Percentiles rank a stretch among this genome's conserved stretches.
phyloP scores from a whole-genome alignment of 2,113 vertebrate species.

The Melanerpes formicivorus region DNA sequence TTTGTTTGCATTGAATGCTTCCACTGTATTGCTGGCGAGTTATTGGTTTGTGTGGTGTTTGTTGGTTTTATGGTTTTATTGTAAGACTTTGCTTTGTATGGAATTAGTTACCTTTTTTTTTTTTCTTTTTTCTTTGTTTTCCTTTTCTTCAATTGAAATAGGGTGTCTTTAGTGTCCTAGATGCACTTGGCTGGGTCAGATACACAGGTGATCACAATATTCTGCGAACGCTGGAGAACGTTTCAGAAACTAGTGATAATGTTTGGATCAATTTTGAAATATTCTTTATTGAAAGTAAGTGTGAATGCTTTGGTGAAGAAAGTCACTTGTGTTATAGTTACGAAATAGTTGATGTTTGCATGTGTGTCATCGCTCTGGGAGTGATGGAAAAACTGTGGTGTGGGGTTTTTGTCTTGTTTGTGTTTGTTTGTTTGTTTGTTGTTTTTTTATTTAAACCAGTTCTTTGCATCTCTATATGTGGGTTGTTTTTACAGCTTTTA shows the following conservation, averaged over 20 bases:
- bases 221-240: conserved; percentile 51
- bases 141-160: conserved; percentile 19
- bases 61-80: background rate
- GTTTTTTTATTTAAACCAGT: background rate
- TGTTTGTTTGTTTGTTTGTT: too few species aligned
- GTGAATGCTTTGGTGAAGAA: background rate
- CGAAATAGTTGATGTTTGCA: background rate
- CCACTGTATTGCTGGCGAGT: background rate
- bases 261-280: conserved; percentile 68
- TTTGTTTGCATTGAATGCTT: background rate
- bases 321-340: background rate
- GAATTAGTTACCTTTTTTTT: background rate
- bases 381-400: background rate
- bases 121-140: background rate
- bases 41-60: background rate
- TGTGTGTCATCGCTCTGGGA: background rate
- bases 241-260: conserved; percentile 5
- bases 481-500: background rate
- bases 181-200: conserved; percentile 80
- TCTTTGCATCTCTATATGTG: background rate
- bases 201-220: conserved; percentile 62
- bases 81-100: background rate
- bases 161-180: conserved; percentile 55
- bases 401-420: too few species aligned
- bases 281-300: conserved; percentile 88